phyloP scores from a whole-genome alignment of 1,140 invertebrate species.

The Drosophila arawakana region DNA sequence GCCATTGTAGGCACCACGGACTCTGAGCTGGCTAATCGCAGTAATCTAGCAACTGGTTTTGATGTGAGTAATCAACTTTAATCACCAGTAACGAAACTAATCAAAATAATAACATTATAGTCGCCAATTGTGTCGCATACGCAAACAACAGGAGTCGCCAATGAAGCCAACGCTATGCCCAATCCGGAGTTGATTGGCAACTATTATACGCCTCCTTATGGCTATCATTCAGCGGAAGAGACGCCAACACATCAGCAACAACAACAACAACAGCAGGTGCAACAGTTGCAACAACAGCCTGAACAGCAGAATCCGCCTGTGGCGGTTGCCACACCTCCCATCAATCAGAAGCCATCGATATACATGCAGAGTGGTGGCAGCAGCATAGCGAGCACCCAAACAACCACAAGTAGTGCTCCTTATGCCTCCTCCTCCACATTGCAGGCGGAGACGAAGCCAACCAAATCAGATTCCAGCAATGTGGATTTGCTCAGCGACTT shows the following conservation, averaged over 20 bases:
- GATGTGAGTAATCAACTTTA: slow-evolving; percentile 62
- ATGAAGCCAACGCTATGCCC: neutral
- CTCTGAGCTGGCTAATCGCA: slow-evolving; percentile 69
- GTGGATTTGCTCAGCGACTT: slow-evolving; percentile 90
- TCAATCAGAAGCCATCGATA: slow-evolving; percentile 47
- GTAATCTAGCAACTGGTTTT: slow-evolving; percentile 73
- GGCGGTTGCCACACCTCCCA: slow-evolving; percentile 16
- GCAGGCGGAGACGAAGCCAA: slow-evolving; percentile 39
- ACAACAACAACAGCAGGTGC: slow-evolving; percentile 42
- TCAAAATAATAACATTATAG: slow-evolving; percentile 29
- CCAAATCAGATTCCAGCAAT: slow-evolving; percentile 85
- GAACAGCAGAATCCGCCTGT: slow-evolving; percentile 31
- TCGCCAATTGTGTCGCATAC: slow-evolving; percentile 78
- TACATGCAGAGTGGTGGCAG: slow-evolving; percentile 76
- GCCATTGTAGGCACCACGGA: slow-evolving; percentile 70
- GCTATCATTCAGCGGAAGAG: slow-evolving; percentile 63
- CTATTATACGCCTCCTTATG: slow-evolving; percentile 76
- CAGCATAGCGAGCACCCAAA: slow-evolving; percentile 73
- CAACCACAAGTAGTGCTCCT: slow-evolving; percentile 68
- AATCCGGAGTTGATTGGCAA: slow-evolving; percentile 32
- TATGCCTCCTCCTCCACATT: slow-evolving; percentile 66
- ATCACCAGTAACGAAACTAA: neutral
- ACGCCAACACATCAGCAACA: slow-evolving; percentile 9
- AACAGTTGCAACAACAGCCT: slow-evolving; percentile 35
- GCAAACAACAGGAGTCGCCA: slow-evolving; percentile 36